Evolutionary conservation across 2,113 vertebrate species (phyloP), one percentile per base, ranked within the genome.

Genomic region (Cyphomyrus plagiostoma): DNA sequence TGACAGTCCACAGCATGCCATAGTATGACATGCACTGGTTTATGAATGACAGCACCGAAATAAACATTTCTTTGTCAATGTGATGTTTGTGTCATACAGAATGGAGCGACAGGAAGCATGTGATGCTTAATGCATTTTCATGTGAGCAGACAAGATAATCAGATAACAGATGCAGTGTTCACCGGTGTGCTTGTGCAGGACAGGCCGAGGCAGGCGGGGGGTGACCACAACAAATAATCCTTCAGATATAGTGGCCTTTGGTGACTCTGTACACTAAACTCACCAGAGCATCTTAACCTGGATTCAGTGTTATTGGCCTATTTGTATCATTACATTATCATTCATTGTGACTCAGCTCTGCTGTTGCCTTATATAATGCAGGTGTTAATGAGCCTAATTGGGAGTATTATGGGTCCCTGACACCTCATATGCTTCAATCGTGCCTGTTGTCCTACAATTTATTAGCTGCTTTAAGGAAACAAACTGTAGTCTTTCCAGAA

Each of bases 111-210:
- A 9, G 56, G 23, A n/a, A 62, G 56, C 21, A n/a, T n/a, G 19
- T 23, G 56, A 88, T 92, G 87, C 88, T 89, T 92, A 90, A 91
- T 92, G 92, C 21, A 74, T 46, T 84, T 92, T 93, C 77, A 92
- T 92, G 90, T 91, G 21, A 85, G 88, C 89, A 89, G 88, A 95
- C 93, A 94, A 94, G 92, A 90, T 92, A 95, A 95, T 91, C 95
- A 93, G 94, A 94, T 95, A 50, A 50, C 95, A 94, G 70, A 30
- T 90, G 26, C 45, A 56, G 48, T 1, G 50, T 30, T 35, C 87
- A 35, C 45, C 3, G 86, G 53, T 70, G 17, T 58, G 49, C 89
- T 92, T 83, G 89, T 90, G 91, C 77, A 8, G 82, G 62, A 13
- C n/a, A 50, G 87, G 48, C 21, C 23, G 1, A 26, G 48, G 2